Evolutionary conservation across 2,113 vertebrate genomes (phyloP).

Genomic region (Bothrops jararaca): DNA sequence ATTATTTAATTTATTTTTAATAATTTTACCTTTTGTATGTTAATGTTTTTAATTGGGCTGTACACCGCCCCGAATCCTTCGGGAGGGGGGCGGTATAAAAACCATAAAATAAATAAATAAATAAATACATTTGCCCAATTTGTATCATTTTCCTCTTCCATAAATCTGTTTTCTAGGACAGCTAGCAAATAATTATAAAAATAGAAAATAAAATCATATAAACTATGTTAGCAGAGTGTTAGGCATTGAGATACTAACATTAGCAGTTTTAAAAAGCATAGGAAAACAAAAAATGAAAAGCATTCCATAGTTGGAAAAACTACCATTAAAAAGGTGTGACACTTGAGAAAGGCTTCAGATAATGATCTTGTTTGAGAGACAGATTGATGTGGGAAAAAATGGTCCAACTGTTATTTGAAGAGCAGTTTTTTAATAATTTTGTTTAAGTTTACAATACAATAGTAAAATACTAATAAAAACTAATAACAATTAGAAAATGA

Average conservation of each 20-base stretch:
- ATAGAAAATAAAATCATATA: neutral
- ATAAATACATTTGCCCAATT: too few relatives aligned
- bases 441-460: neutral
- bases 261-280: neutral
- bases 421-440: neutral
- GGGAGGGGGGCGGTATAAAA: too few relatives aligned
- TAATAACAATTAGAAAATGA: neutral
- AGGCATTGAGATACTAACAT: neutral
- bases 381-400: neutral
- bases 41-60: too few relatives aligned
- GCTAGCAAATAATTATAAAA: neutral
- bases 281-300: neutral
- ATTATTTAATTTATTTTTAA: too few relatives aligned
- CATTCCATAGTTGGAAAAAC: neutral
- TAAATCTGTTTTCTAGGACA: neutral
- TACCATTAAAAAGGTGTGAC: neutral
- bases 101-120: too few relatives aligned
- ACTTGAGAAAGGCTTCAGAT: neutral
- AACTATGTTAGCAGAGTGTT: neutral
- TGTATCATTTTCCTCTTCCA: neutral
- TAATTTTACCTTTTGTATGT: too few relatives aligned
- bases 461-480: neutral
- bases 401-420: neutral
- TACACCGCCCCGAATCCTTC: too few relatives aligned
- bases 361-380: neutral